Conservation (phyloP, 2,888 invertebrate genomes). For the Pantelozetes paolii region DNA sequence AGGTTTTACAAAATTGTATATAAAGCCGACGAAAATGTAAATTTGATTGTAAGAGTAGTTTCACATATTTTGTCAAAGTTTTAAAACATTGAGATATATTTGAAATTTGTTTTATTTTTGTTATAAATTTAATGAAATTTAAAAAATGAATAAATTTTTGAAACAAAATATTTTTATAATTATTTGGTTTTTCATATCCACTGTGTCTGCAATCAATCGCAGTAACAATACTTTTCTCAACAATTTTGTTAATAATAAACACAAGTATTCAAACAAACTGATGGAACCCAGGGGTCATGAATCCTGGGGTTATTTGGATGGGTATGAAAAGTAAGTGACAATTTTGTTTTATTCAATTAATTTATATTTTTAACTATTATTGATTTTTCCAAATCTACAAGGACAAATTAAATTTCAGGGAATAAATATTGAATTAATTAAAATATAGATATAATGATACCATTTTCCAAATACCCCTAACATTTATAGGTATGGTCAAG, state of each 20-base stretch:
- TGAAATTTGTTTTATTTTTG: not conserved
- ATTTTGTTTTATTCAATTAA: not conserved
- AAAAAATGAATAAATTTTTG: not conserved
- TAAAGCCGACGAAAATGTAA: not conserved
- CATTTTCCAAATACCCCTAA: no score
- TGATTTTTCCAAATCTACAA: not conserved
- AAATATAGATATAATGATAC: not conserved
- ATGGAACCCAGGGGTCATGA: conserved; percentile 15
- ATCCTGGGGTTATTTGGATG: conserved; percentile 11
- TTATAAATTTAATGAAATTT: not conserved
- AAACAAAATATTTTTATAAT: not conserved
- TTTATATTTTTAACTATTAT: not conserved
- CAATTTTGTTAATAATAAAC: not conserved
- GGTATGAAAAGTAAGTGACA: conserved; percentile 6
- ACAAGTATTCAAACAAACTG: not conserved
- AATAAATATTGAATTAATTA: conserved; percentile 13
- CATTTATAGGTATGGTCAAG: conserved; percentile 19
- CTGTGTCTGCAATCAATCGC: conserved; percentile 1
- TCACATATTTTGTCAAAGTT: not conserved
- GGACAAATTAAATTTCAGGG: not conserved
- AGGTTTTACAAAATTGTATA: not conserved
- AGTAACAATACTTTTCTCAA: not conserved
- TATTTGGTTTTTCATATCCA: not conserved
- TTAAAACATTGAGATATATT: not conserved
- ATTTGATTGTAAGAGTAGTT: not conserved